Conservation (phyloP, 2,888 invertebrate species). For the Clunio marinus region DNA sequence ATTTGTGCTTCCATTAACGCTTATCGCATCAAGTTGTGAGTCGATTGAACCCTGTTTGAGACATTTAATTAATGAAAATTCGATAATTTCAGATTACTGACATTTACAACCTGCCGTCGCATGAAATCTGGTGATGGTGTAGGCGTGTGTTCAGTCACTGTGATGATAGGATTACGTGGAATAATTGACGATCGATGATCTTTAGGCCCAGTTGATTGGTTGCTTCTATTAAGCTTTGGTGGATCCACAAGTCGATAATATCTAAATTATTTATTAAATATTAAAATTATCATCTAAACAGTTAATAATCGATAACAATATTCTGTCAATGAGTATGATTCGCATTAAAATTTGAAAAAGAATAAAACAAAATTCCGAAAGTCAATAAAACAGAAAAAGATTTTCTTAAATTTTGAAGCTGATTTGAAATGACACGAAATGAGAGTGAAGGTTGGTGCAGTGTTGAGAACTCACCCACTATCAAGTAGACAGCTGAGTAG, state of each 20-base stretch:
- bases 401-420: not conserved
- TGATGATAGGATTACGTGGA: conserved; percentile 89
- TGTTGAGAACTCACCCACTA: conserved; percentile 51
- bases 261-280: too few species aligned
- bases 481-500: conserved; percentile 53
- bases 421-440: not conserved
- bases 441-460: too few species aligned
- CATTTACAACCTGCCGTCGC: conserved; percentile 62
- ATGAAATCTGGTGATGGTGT: conserved; percentile 85
- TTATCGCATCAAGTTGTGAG: conserved; percentile 68
- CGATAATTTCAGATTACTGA: too few species aligned
- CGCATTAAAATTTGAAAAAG: too few species aligned
- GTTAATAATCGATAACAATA: too few species aligned
- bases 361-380: too few species aligned
- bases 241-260: conserved; percentile 52
- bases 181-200: conserved; percentile 44
- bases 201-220: conserved; percentile 48
- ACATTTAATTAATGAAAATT: not conserved
- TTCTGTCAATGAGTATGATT: too few species aligned
- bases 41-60: conserved; percentile 70
- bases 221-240: conserved; percentile 46
- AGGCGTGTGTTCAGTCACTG: conserved; percentile 94
- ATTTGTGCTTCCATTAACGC: conserved; percentile 46
- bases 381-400: too few species aligned
- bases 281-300: too few species aligned